phyloP scores from a whole-genome alignment of 2,888 invertebrate species.

The Pardosa pseudoannulata region DNA sequence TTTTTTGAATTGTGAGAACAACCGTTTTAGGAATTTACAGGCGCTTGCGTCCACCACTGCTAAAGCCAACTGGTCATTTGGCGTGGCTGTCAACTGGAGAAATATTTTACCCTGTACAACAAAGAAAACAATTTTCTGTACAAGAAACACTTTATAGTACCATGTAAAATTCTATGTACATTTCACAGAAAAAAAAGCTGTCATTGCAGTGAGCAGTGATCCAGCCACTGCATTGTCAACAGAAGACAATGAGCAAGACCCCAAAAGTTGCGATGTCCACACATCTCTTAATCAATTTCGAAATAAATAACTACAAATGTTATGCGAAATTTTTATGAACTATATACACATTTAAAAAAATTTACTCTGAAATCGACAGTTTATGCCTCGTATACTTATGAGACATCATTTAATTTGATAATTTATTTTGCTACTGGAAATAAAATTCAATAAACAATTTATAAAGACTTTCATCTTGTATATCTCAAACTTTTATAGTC shows the following conservation, averaged over 20 bases:
- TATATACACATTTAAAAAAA: no score
- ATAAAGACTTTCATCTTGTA: no score
- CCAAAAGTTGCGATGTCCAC: no score
- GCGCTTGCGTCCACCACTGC: background rate
- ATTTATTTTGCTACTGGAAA: no score
- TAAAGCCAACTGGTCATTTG: background rate
- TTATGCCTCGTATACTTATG: no score
- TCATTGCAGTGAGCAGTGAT: conserved; percentile 36
- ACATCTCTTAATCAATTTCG: no score
- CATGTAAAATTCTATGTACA: conserved; percentile 50
- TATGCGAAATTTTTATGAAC: no score
- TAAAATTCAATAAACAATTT: no score
- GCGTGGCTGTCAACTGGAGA: background rate
- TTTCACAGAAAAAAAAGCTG: conserved; percentile 1
- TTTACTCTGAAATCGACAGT: no score
- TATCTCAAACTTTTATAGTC: no score
- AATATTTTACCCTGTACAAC: conserved; percentile 49
- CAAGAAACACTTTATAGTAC: conserved; percentile 42
- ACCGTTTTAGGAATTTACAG: background rate
- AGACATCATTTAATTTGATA: no score
- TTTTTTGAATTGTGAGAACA: background rate
- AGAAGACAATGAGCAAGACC: conserved; percentile 12
- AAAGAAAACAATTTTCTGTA: conserved; percentile 48
- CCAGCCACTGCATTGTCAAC: conserved; percentile 42
- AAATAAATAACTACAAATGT: no score